Evolutionary conservation across 2,797 vertebrate genomes (phyloP).

Genomic region (Smutsia gigantea): DNA sequence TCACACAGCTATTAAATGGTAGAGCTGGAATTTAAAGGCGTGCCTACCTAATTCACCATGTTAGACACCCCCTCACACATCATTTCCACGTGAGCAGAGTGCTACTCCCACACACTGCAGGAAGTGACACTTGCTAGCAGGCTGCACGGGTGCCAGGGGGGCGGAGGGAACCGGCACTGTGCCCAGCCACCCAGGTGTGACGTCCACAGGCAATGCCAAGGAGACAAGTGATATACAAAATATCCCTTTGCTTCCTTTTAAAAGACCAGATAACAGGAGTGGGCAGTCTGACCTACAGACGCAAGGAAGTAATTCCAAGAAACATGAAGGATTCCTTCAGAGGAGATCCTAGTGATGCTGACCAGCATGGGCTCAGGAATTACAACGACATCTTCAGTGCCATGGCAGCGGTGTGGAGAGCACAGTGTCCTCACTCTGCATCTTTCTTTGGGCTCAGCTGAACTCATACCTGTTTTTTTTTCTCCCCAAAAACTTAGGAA

Average conservation of each 20-base stretch:
- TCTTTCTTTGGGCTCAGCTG: neutral
- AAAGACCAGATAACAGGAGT: neutral
- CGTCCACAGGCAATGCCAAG: neutral
- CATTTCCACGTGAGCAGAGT: neutral
- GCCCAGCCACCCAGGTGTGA: neutral
- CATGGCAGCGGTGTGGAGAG: neutral
- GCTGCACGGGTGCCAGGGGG: too few relatives aligned
- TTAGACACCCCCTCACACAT: neutral
- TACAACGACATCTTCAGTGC: neutral
- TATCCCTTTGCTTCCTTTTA: neutral
- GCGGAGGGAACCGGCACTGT: neutral
- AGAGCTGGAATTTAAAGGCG: neutral
- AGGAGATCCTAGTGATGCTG: neutral
- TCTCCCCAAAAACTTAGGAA: conserved; percentile 69
- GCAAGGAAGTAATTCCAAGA: neutral
- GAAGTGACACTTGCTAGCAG: neutral
- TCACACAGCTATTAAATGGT: neutral
- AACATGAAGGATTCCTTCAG: neutral
- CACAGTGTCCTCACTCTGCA: neutral
- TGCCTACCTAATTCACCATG: neutral
- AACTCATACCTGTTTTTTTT: neutral
- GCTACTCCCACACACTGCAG: neutral
- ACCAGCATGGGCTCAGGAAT: neutral
- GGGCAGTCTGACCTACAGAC: neutral
- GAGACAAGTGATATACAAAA: neutral